Conservation (phyloP, 2,888 invertebrate species). For the Anticlea derivata region DNA sequence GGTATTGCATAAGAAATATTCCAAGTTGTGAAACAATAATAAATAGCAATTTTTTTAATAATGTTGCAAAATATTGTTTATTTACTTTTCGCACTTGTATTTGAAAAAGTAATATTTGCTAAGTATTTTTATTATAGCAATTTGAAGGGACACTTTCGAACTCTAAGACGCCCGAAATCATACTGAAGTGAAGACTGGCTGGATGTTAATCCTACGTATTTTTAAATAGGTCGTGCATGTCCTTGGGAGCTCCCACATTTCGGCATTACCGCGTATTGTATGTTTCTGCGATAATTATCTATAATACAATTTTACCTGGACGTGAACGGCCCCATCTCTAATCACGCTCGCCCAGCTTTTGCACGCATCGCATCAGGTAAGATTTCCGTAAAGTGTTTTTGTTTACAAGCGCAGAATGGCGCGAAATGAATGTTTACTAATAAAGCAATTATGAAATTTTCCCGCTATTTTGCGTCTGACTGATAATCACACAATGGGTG, state of each 20-base stretch:
- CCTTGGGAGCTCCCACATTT: slow-evolving; percentile 72
- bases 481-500: slow-evolving; percentile 28
- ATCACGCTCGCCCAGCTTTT: slow-evolving; percentile 54
- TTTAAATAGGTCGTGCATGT: slow-evolving; percentile 74
- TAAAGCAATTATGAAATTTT: slow-evolving; percentile 60
- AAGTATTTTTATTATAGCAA: slow-evolving; percentile 68
- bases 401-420: slow-evolving; percentile 73
- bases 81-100: slow-evolving; percentile 7
- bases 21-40: slow-evolving; percentile 24
- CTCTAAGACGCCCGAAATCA: slow-evolving; percentile 69
- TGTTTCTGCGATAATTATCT: slow-evolving; percentile 46
- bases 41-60: slow-evolving; percentile 4
- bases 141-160: slow-evolving; percentile 40
- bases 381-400: slow-evolving; percentile 64
- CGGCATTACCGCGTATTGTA: slow-evolving; percentile 57
- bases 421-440: slow-evolving; percentile 78
- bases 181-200: slow-evolving; percentile 69
- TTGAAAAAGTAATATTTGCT: slow-evolving; percentile 2
- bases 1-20: slow-evolving; percentile 19
- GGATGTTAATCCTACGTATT: slow-evolving; percentile 70
- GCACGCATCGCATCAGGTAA: slow-evolving; percentile 56
- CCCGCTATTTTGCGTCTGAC: slow-evolving; percentile 51
- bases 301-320: slow-evolving; percentile 48
- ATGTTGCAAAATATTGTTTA: slow-evolving; percentile 20
- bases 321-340: slow-evolving; percentile 33